Percentiles rank a stretch among this genome's conserved stretches.
phyloP scores from a whole-genome alignment of 2,888 invertebrate species.

The Polydrusus tereticollis region DNA sequence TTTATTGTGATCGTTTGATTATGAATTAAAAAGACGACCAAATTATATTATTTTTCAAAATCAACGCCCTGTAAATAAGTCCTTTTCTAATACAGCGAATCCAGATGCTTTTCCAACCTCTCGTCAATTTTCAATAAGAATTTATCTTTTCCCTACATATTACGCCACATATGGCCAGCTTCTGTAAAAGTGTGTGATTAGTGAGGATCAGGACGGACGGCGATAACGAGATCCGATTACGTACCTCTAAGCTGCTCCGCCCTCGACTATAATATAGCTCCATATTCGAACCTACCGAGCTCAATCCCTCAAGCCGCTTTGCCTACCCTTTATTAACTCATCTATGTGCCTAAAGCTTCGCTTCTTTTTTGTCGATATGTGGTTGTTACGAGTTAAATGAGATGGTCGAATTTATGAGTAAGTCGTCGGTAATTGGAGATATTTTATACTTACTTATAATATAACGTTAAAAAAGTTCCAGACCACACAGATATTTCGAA shows the following conservation, averaged over 20 bases:
- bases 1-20: too few relatives aligned
- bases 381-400: background rate
- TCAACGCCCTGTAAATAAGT: background rate
- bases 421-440: too few relatives aligned
- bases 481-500: too few relatives aligned
- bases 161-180: constrained; percentile 33
- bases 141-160: constrained; percentile 12
- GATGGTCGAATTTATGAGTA: background rate
- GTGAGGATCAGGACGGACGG: constrained; percentile 49
- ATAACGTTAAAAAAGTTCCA: too few relatives aligned
- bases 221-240: constrained; percentile 56
- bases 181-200: constrained; percentile 49
- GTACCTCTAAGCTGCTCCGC: constrained; percentile 35
- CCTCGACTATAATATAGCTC: constrained; percentile 23
- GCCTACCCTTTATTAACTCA: constrained; percentile 43
- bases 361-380: constrained; percentile 16
- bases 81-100: background rate
- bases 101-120: background rate
- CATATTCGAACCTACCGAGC: constrained; percentile 27
- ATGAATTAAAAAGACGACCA: too few relatives aligned
- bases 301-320: constrained; percentile 43
- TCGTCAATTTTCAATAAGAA: constrained; percentile 11
- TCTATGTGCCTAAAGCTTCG: constrained; percentile 31
- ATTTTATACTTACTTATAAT: too few relatives aligned
- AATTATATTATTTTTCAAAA: background rate